Evolutionary conservation across 2,113 vertebrate genomes (phyloP), one percentile per base, ranked within the genome.

Genomic region (Glareola pratincola): DNA sequence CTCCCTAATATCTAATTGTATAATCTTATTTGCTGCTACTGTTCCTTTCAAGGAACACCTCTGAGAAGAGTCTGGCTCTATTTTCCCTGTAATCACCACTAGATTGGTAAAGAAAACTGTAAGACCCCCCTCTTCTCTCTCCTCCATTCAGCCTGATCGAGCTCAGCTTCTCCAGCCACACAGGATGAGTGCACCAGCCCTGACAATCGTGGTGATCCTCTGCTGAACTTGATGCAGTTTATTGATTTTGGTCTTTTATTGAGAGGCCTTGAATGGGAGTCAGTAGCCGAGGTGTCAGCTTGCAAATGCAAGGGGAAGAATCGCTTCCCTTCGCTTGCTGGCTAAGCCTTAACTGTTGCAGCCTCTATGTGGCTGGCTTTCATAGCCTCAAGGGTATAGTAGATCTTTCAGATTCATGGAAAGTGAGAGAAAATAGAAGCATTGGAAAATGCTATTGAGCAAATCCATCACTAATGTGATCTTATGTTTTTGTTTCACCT

Each of bases 401-500:
- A 74, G n/a, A 20, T n/a, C 13, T 43, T 83, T 67, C 22, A 50
- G 26, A 48, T 80, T 66, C 21, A 14, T 36, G 72, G 21, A 37
- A 48, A 60, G 9, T 29, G 60, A 73, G 41, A 19, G 22, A 60
- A 62, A n/a, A 21, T 5, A 17, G 24, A 59, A 80, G 50, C 19
- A 16, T 10, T 45, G 77, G 18, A 41, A 79, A 87, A 43, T 41
- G 39, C 57, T 36, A 1, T 78, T 73, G 2, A 59, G 34, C 47
- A 67, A 13, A 23, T 34, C 29, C 41, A 30, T 92, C 27, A 32
- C 54, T 97, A 66, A 97, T 91, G 30, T 43, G n/a, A 21, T 51
- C 12, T 90, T 29, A 32, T 57, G 29, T 29, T 91, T 79, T 97
- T 81, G 93, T 68, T 98, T 56, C 45, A 79, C 91, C 47, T 98